Conservation (phyloP, 1,140 invertebrate genomes). For the Aphelinus atriplicis region DNA sequence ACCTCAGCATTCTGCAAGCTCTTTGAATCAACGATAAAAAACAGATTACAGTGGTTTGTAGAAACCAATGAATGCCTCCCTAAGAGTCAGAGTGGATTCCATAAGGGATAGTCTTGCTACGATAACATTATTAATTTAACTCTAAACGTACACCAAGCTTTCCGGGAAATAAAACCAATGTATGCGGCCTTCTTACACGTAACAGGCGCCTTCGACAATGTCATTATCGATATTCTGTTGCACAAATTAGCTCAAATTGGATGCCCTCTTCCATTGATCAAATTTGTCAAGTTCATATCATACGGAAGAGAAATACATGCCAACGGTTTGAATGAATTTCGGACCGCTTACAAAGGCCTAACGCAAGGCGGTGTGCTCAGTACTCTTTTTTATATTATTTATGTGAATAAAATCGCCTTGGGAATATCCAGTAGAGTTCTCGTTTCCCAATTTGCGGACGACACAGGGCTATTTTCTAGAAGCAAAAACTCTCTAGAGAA, state of each 20-base stretch:
- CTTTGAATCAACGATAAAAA: conserved; percentile 34
- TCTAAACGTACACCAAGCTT: conserved; percentile 9
- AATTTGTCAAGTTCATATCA: conserved; percentile 16
- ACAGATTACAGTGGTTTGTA: conserved; percentile 20
- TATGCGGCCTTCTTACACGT: not conserved
- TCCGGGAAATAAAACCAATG: not conserved
- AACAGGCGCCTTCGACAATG: not conserved
- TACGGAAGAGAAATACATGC: conserved; percentile 4
- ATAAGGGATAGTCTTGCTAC: conserved; percentile 2
- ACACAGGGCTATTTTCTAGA: not conserved
- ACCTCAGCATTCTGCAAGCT: conserved; percentile 32
- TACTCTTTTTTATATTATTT: conserved; percentile 15
- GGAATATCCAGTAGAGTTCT: not conserved
- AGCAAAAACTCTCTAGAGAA: conserved; percentile 14
- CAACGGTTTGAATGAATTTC: not conserved
- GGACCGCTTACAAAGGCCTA: not conserved
- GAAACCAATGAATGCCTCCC: conserved; percentile 11
- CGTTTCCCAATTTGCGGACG: conserved; percentile 26
- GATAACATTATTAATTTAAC: conserved; percentile 15
- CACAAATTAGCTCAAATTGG: conserved; percentile 11
- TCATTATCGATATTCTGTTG: not conserved
- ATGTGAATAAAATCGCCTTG: conserved; percentile 32
- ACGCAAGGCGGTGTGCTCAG: conserved; percentile 11
- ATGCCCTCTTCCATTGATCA: not conserved
- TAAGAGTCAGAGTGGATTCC: conserved; percentile 9